Evolutionary conservation across 2,113 vertebrate species (phyloP).

Genomic region (Pleuronectes platessa): DNA sequence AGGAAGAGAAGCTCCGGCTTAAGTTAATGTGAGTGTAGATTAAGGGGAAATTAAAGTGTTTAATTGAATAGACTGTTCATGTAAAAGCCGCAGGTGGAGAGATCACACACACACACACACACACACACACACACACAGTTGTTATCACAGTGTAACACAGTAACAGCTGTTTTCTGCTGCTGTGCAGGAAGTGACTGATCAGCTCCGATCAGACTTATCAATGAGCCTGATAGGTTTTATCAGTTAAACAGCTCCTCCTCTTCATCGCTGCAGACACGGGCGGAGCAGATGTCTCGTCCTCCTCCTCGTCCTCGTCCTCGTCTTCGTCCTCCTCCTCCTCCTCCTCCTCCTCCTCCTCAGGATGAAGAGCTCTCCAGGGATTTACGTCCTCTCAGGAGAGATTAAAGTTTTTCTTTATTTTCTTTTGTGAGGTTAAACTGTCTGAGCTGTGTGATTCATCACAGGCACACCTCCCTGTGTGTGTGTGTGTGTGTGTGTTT

Average conservation of each 20-base stretch:
- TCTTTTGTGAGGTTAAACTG: neutral
- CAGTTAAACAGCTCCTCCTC: too few relatives aligned
- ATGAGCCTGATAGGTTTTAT: neutral
- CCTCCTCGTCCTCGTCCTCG: neutral
- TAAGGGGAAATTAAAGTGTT: too few relatives aligned
- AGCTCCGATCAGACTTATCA: constrained; percentile 1
- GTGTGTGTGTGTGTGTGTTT: too few relatives aligned
- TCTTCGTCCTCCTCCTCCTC: neutral
- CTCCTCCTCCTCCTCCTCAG: neutral
- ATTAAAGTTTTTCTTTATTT: neutral
- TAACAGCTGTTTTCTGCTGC: constrained; percentile 3
- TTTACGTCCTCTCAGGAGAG: neutral
- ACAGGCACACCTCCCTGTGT: neutral
- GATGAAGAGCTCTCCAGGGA: neutral
- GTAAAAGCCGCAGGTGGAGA: too few relatives aligned
- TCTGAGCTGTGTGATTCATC: neutral
- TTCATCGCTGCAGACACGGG: too few relatives aligned
- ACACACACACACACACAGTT: neutral
- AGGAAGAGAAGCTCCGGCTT: too few relatives aligned
- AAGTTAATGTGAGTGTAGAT: too few relatives aligned
- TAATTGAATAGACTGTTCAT: too few relatives aligned
- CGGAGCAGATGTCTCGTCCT: neutral
- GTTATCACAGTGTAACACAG: constrained; percentile 22
- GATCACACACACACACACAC: too few relatives aligned
- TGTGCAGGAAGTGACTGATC: constrained; percentile 20